phyloP scores from a whole-genome alignment of 2,113 vertebrate species.

The Pungitius pungitius region DNA sequence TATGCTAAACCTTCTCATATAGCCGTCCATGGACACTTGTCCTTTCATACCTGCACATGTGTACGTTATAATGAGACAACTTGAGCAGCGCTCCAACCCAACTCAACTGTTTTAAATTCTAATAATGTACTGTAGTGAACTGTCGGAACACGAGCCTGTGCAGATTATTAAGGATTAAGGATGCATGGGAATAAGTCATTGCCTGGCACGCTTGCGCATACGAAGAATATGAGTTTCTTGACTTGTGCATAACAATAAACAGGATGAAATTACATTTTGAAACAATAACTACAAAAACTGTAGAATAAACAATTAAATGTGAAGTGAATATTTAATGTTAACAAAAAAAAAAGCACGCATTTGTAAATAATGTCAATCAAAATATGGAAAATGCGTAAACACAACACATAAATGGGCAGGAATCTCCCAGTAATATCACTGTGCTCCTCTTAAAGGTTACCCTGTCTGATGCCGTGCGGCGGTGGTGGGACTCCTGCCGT shows the following conservation, averaged over 20 bases:
- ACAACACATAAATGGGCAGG: too few species aligned
- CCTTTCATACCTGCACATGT: neutral
- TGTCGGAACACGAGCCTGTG: neutral
- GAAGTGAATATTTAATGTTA: neutral
- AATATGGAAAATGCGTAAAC: neutral
- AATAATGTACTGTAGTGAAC: neutral
- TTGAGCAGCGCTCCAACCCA: neutral
- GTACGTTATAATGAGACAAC: neutral
- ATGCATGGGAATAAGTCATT: neutral
- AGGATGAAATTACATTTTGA: neutral
- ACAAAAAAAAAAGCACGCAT: neutral
- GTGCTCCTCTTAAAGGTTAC: neutral
- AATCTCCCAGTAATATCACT: neutral
- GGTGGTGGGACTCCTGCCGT: conserved; percentile 1
- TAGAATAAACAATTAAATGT: neutral
- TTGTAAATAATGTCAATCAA: neutral
- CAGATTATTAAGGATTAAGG: neutral
- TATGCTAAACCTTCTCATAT: neutral
- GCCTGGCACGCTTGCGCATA: neutral
- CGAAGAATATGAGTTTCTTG: neutral
- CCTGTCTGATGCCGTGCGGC: neutral
- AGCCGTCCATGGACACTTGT: neutral
- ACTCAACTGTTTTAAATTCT: neutral
- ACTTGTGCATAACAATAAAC: neutral
- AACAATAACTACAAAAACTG: too few species aligned